Percentiles rank a stretch among this genome's conserved stretches.
phyloP scores from a whole-genome alignment of 53 echinoderm and acorn worm species.

The Crossaster papposus region DNA sequence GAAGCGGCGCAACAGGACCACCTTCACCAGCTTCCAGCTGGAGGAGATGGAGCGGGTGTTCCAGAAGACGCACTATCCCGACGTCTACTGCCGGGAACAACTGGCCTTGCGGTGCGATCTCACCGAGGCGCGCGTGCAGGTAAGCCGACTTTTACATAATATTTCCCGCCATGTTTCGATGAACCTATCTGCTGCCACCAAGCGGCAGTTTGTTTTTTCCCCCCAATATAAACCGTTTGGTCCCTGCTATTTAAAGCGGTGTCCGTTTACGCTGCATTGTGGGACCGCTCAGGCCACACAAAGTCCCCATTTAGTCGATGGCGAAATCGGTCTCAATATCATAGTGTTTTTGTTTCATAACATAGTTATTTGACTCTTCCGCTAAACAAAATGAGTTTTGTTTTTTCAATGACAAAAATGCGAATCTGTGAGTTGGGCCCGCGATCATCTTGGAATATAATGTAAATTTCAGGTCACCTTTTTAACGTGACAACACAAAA shows the following conservation, averaged over 20 bases:
- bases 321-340: too few relatives aligned
- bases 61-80: constrained; percentile 97
- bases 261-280: neutral
- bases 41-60: constrained; percentile 99
- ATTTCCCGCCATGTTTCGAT: neutral
- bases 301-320: too few relatives aligned
- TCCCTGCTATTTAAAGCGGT: too few relatives aligned
- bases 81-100: constrained; percentile 96
- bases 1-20: constrained; percentile 95
- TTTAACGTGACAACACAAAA: neutral
- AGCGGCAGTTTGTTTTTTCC: neutral
- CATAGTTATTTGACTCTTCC: too few relatives aligned
- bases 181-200: neutral
- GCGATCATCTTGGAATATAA: too few relatives aligned
- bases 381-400: too few relatives aligned
- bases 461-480: too few relatives aligned
- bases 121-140: constrained; percentile 98
- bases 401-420: too few relatives aligned
- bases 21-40: constrained; percentile 97
- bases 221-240: too few relatives aligned
- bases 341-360: too few relatives aligned
- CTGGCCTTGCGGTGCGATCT: constrained; percentile 93
- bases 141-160: constrained; percentile 39
- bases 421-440: too few relatives aligned
- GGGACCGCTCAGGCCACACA: neutral